Base-by-base conservation (phyloP, 2,113 vertebrate genomes). In the Ameiurus melas region DNA sequence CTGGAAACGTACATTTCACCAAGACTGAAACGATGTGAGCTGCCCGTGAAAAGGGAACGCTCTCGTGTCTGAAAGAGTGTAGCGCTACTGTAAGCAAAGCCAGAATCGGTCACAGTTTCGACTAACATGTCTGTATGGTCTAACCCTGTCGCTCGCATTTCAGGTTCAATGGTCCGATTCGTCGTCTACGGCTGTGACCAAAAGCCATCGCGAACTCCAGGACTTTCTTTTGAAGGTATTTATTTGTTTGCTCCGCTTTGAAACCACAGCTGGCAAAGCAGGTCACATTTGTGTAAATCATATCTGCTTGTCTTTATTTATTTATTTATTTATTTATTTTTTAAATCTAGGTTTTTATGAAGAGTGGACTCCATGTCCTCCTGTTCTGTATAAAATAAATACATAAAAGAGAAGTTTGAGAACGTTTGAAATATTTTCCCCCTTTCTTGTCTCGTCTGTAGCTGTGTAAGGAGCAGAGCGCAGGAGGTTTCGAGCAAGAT, bases 91-190 rank as follows among this genome's bases (percentile, higher is more conserved):
- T 13, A 30, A 86, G 79, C 58, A 77, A 27, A 12, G 20, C 58
- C 66, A 14, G 64, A 9, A 33, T 71, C 30, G 22, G 27, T 82
- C 19, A 22, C 16, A 16, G 19, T 80, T 71, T 20, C 13, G 17
- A 39, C 70, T 25, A 14, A 81, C 64, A 10, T 43, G 75, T 25
- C 53, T 71, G 20, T 66, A 60, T 47, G 79, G n/a, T 83, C 60
- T 79, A 68, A 87, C 83, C 3, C 57, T 58, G 36, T 77, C 79
- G 25, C 58, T 22, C 93, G 93, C 60, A 62, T 83, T 94, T 89
- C 92, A 97, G 97, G 96, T 97, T 89, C 96, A 93, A 87, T 97
- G 96, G 96, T 97, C 97, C 0, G 95, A 97, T 93, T 94, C 95
- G 92, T 96, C 96, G 0, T 94, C 95, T 87, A 96, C 96, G 0